Base-by-base conservation (phyloP, 1,140 invertebrate species). In the Bombus haemorrhoidalis region DNA sequence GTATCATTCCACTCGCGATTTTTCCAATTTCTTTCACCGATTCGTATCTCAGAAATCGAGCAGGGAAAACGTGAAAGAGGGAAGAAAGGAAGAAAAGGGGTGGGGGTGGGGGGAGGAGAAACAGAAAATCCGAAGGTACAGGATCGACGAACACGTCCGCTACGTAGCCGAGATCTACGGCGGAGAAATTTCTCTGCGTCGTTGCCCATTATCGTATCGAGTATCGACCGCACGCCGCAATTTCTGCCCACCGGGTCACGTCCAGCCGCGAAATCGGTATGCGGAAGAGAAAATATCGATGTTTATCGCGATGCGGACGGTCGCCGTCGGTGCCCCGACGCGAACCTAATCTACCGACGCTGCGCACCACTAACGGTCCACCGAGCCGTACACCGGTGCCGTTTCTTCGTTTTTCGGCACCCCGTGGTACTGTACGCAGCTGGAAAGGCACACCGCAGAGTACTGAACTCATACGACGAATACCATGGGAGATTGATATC, bases 231-330 rank as follows among this genome's bases (percentile, higher is more conserved):
- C 93, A 93, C 85, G 91, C 90, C 86, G 90, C 91, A 92, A 94
- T 94, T 93, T 94, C 92, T 93, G 92, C 88, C 86, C 91, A 91
- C 82, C 90, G 91, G 93, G 92, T 94, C 93, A 94, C 93, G 93
- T 94, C 91, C 91, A 90, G 92, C 89, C 86, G 88, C 92, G 88
- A 93, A 94, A 93, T 94, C 93, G 94, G 93, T 93, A 94, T 94
- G 94, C 93, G 93, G 94, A 94, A 94, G 94, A 93, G 93, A 94
- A 93, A 94, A 93, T 94, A 94, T 94, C 93, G 93, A 94, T 94
- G 94, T 93, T 93, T 94, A 94, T 94, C 94, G 90, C 92, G 76
- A 86, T 83, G 90, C 85, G 90, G 82, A 88, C 84, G 88, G 80
- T 88, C 88, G 86, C 86, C 83, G 79, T 87, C 68, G 76, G 39